phyloP scores from a whole-genome alignment of 1,140 invertebrate genomes.

The Antheraea pernyi region DNA sequence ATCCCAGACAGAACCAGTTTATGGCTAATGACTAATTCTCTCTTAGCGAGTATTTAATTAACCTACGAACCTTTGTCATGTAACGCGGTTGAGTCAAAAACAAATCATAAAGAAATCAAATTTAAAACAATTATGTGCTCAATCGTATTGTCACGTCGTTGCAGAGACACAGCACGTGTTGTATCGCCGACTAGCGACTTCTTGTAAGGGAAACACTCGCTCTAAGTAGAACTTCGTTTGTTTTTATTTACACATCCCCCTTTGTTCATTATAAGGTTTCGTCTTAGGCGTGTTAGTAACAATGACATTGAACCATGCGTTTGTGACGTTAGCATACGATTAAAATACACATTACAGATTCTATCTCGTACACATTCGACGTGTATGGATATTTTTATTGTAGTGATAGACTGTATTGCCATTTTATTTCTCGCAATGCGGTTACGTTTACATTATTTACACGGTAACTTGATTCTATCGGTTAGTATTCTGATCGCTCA shows the following conservation, averaged over 20 bases:
- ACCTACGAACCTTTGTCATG: too few species aligned
- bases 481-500: slow-evolving; percentile 29
- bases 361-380: slow-evolving; percentile 3
- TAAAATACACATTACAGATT: slow-evolving; percentile 28
- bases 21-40: too few species aligned
- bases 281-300: slow-evolving; percentile 23
- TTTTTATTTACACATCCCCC: slow-evolving; percentile 36
- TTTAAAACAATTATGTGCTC: too few species aligned
- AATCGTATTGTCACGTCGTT: not conserved
- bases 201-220: slow-evolving; percentile 27
- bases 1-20: too few species aligned
- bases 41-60: too few species aligned
- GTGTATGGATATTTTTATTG: slow-evolving; percentile 37
- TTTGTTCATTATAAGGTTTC: slow-evolving; percentile 35
- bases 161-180: not conserved
- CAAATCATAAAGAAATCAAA: too few species aligned
- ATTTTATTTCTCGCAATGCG: slow-evolving; percentile 49
- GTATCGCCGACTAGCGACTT: not conserved
- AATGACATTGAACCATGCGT: slow-evolving; percentile 55
- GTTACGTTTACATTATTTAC: slow-evolving; percentile 26
- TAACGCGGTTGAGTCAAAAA: too few species aligned
- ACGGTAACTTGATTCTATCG: slow-evolving; percentile 37
- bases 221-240: not conserved
- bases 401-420: slow-evolving; percentile 49
- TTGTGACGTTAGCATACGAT: slow-evolving; percentile 29